Evolutionary conservation across 2,113 vertebrate species (phyloP), one percentile per base, ranked within the genome.

Genomic region (Lanius ludovicianus): DNA sequence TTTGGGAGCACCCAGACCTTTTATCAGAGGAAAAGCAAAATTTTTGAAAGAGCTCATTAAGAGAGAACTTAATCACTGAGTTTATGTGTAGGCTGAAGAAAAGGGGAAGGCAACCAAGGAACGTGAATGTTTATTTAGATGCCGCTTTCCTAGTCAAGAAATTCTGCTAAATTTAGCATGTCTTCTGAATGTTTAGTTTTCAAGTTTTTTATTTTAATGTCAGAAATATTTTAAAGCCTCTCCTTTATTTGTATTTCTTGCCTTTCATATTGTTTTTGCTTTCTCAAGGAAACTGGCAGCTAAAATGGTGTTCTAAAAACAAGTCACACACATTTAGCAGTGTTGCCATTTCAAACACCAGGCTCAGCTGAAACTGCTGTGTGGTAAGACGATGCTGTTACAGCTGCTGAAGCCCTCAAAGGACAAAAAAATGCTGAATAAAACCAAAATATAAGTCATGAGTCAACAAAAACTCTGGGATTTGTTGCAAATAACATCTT

Each of bases 381-480:
- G 89, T 50, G 89, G 93, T 86, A 89, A 89, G 81, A 83, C 2
- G 33, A 56, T 94, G 97, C 95, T 97, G 94, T 76, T 96, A 97
- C 95, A 96, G 96, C 96, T 95, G 81, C 25, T 87, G 57, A 68
- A 96, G 60, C 81, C 85, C 68, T 90, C 71, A 87, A 96, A 97
- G 91, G 86, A 81, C 67, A 95, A 94, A 93, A 97, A 96, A 96
- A 59, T 71, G 95, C 96, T 95, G 95, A 97, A 94, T 86, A 90
- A 94, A 97, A 76, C 90, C 85, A 95, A 89, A 95, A 93, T 63
- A 22, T 77, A 95, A 96, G 81, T 87, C 73, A 93, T 75, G 90
- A 97, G 84, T 93, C 88, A 93, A 89, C 90, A 95, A 94, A 95
- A 93, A 49, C 23, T 44, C 78, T 57, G 73, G 65, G 63, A 70